These are phyloP conservation scores for Capricornis sumatraensis DNA, from an alignment of 2,113 vertebrate genomes.

Conservation along the genomic window DNA sequence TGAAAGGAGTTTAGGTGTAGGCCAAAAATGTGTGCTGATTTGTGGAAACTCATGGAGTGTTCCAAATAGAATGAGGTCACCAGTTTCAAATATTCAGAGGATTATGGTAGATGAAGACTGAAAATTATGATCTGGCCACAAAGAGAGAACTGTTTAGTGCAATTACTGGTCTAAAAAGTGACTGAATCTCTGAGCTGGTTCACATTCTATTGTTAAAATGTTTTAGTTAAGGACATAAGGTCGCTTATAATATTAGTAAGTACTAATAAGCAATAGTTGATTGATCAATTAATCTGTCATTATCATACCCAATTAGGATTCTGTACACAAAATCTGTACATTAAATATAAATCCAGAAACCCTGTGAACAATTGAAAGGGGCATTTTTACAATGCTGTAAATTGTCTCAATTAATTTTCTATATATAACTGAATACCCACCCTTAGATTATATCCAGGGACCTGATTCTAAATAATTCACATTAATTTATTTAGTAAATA, in stretches of 20 bases:
- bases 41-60: background rate
- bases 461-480: background rate
- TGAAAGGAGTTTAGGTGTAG: background rate
- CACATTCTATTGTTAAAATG: background rate
- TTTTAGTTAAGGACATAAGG: background rate
- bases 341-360: background rate
- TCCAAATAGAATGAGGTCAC: background rate
- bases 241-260: background rate
- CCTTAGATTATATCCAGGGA: background rate
- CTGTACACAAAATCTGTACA: background rate
- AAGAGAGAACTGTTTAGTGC: background rate
- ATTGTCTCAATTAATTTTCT: background rate
- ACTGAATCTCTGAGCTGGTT: background rate
- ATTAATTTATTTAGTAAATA: background rate
- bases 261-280: background rate
- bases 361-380: background rate
- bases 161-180: background rate
- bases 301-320: background rate
- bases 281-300: background rate
- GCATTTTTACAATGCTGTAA: background rate
- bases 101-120: background rate
- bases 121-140: background rate
- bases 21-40: background rate
- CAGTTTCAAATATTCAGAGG: background rate
- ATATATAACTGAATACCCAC: background rate